Conservation (phyloP, 2,113 vertebrate genomes). For the Probosciger aterrimus region DNA sequence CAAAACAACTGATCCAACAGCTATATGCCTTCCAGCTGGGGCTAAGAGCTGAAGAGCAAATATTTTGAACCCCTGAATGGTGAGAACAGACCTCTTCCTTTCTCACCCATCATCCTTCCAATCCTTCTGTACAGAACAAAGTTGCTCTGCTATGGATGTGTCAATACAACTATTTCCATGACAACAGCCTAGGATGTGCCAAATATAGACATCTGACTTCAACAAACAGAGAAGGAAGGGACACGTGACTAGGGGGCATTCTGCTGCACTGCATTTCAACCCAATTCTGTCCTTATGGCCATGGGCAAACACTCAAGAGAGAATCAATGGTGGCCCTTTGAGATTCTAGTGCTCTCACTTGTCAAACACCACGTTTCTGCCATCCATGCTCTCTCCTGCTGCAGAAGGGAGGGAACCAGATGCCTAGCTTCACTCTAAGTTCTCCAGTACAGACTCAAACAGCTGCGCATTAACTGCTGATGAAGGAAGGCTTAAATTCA, state of each 20-base stretch:
- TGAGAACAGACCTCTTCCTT: background rate
- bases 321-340: background rate
- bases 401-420: background rate
- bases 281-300: background rate
- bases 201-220: constrained; percentile 56
- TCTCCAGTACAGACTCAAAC: background rate
- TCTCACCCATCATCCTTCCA: background rate
- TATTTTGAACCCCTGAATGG: background rate
- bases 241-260: background rate
- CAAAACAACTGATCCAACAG: background rate
- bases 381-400: background rate
- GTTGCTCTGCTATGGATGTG: constrained; percentile 31
- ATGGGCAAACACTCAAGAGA: background rate
- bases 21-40: background rate
- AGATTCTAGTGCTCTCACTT: background rate
- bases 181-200: constrained; percentile 55
- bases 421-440: background rate
- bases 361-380: background rate
- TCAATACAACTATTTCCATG: constrained; percentile 66
- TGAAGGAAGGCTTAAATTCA: background rate
- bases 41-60: background rate
- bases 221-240: constrained; percentile 12
- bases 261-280: background rate
- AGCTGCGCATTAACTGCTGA: background rate
- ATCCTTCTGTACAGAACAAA: constrained; percentile 21